phyloP scores from a whole-genome alignment of 2,113 vertebrate genomes.

The Rhadina sibilatrix region DNA sequence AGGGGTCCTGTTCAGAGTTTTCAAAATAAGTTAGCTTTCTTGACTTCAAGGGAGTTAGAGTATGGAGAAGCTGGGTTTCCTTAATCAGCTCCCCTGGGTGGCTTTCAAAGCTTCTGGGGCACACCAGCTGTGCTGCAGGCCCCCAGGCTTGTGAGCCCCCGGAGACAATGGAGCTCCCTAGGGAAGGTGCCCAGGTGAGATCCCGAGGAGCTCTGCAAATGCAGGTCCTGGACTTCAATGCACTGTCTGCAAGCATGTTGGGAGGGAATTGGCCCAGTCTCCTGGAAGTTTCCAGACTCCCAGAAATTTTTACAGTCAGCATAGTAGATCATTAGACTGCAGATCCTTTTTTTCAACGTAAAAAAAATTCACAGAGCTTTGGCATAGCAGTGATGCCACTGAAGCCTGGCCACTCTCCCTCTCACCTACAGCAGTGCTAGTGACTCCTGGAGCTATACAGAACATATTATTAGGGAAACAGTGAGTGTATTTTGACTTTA shows the following conservation, averaged over 20 bases:
- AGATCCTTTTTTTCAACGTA: neutral
- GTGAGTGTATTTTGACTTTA: neutral
- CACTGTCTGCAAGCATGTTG: neutral
- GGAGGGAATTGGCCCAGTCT: neutral
- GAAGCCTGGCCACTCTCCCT: neutral
- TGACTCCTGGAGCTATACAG: neutral
- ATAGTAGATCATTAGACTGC: neutral
- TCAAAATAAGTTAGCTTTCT: neutral
- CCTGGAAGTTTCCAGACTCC: neutral
- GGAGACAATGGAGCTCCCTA: neutral
- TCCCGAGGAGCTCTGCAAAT: neutral
- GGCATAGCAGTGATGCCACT: neutral
- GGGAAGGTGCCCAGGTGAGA: neutral
- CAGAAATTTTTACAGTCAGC: neutral
- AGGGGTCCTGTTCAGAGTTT: neutral
- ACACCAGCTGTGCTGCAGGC: neutral
- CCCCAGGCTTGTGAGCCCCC: neutral
- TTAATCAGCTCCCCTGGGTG: neutral
- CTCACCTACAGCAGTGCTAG: neutral
- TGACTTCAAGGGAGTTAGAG: neutral
- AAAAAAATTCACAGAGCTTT: neutral
- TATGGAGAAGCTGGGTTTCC: neutral
- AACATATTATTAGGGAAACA: neutral
- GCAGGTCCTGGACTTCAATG: neutral
- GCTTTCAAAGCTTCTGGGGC: neutral